Percentiles rank a stretch among this genome's conserved stretches.
Conservation (phyloP, 2,888 invertebrate genomes). For the Drosophila nr. perissopoda region DNA sequence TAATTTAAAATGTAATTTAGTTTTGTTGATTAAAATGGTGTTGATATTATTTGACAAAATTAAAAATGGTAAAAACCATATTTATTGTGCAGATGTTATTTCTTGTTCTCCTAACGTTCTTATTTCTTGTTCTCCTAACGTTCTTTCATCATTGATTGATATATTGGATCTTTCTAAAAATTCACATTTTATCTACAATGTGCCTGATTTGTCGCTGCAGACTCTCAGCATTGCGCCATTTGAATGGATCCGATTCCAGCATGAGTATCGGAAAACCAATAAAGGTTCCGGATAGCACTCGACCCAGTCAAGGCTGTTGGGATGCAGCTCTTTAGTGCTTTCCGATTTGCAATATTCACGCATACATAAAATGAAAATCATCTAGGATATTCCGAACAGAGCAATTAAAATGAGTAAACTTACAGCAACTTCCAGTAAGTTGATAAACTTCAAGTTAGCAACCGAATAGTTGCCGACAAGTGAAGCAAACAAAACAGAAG, state of each 20-base stretch:
- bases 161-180: background rate
- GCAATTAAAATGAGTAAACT: background rate
- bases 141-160: background rate
- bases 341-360: background rate
- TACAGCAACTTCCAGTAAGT: background rate
- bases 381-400: background rate
- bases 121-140: background rate
- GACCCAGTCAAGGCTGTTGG: background rate
- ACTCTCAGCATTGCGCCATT: background rate
- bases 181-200: background rate
- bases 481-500: constrained; percentile 6
- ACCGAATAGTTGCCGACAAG: constrained; percentile 23
- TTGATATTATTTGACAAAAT: background rate
- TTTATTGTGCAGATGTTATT: background rate
- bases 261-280: background rate
- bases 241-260: background rate
- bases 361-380: background rate
- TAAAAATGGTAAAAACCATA: background rate
- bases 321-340: background rate
- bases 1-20: background rate
- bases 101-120: too few species aligned
- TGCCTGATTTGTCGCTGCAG: background rate
- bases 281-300: too few species aligned
- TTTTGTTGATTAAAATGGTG: background rate
- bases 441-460: constrained; percentile 9